Base-by-base conservation (phyloP, 2,113 vertebrate genomes). In the Engraulis encrasicolus region DNA sequence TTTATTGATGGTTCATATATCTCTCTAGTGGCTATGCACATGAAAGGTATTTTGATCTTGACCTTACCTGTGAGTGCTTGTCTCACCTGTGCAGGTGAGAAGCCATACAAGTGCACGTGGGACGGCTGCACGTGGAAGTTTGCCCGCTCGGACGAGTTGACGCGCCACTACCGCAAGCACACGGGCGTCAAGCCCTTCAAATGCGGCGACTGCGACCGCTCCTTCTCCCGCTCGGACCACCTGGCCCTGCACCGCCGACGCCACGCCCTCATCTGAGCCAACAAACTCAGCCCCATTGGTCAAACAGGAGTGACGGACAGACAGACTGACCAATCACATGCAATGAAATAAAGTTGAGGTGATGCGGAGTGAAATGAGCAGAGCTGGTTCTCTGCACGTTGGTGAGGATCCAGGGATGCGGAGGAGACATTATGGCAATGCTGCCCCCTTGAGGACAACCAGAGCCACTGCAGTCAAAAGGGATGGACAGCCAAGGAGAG, bases 101-200 rank as follows among this genome's bases (percentile, higher is more conserved):
- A 97, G 80, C 96, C 96, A 0, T 97, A 97, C 93, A 96, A 96
- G 85, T 97, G 96, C 86, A 97, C 96, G 0, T 97, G 96, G 96
- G 96, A 96, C 88, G 96, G 96, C 17, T 97, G 96, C 92, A 96
- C 96, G 0, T 97, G 96, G 96, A 97, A 96, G 87, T 97, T 97
- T 85, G 96, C 96, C 83, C 96, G 96, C 87, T 97, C 96, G 0
- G 96, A 97, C 15, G 90, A 91, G 85, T 85, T 91, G 78, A 91
- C 90, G 2, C 85, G 90, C 1, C 90, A 91, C n/a, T 89, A 86
- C 85, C 87, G 90, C 58, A 91, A 91, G 37, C 90, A 91, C 88
- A 91, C 90, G 0, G 96, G 96, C 36, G 95, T 97, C 89, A 97
- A 97, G 92, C 96, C 96, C 0, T 97, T 97, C 87, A 96, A 97